phyloP scores from a whole-genome alignment of 2,113 vertebrate genomes.

The Mirounga angustirostris region DNA sequence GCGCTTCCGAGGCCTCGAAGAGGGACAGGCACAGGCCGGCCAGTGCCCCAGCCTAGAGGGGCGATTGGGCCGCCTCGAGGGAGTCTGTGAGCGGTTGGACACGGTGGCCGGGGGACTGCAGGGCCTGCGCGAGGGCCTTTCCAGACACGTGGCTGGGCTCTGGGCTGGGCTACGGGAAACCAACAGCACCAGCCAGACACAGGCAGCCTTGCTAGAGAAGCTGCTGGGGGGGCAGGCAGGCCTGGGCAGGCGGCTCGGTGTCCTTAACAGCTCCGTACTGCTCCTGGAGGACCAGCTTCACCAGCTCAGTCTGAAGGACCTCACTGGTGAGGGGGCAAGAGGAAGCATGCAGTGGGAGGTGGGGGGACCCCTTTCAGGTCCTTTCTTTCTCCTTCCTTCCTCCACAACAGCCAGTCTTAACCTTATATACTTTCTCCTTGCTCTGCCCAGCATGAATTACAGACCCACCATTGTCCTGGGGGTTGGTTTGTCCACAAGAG shows the following conservation, averaged over 20 bases:
- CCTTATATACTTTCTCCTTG: not conserved
- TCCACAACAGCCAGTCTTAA: not conserved
- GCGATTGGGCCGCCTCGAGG: constrained; percentile 92
- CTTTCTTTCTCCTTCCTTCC: not conserved
- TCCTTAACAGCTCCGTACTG: constrained; percentile 91
- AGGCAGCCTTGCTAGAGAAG: constrained; percentile 88
- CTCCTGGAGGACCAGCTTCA: constrained; percentile 88
- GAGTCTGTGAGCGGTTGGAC: constrained; percentile 91
- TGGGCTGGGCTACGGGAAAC: constrained; percentile 92
- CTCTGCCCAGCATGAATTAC: not conserved
- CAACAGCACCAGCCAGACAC: constrained; percentile 89
- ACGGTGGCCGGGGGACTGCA: constrained; percentile 89
- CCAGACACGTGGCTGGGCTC: constrained; percentile 92
- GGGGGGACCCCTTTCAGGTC: not conserved
- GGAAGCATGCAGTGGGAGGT: not conserved
- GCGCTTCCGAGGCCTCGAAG: constrained; percentile 87
- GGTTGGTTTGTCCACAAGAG: not conserved
- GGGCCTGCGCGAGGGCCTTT: constrained; percentile 91
- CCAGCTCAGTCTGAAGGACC: constrained; percentile 87
- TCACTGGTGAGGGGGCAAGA: constrained; percentile 84
- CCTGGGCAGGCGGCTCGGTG: constrained; percentile 86
- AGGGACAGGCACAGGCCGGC: constrained; percentile 87
- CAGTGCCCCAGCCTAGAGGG: constrained; percentile 87
- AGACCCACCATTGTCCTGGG: not conserved
- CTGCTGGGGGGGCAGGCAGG: constrained; percentile 89